These are phyloP conservation scores for Thamnaconus septentrionalis DNA, from an alignment of 2,113 vertebrate species.

Conservation along the genomic window DNA sequence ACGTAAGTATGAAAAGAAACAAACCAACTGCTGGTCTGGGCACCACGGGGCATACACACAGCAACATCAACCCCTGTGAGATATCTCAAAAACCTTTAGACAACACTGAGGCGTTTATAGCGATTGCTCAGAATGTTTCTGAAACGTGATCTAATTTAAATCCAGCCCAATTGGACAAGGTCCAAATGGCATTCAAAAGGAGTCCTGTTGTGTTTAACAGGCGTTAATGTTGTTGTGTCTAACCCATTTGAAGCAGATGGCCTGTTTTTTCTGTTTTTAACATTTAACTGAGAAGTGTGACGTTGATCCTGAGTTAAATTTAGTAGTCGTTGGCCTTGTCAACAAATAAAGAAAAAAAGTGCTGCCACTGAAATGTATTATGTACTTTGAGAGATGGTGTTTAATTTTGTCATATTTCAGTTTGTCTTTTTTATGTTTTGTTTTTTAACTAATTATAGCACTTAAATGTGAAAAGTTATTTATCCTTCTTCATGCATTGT, in stretches of 20 bases:
- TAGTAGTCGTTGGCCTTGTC: constrained; percentile 47
- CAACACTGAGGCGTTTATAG: constrained; percentile 9
- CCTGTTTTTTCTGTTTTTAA: not conserved
- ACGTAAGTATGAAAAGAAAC: constrained; percentile 35
- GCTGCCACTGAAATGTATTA: constrained; percentile 24
- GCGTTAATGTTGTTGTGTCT: not conserved
- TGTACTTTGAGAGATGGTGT: no score
- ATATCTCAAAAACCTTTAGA: constrained; percentile 3
- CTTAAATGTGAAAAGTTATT: no score
- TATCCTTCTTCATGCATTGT: no score
- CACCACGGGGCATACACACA: constrained; percentile 26
- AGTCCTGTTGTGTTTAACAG: constrained; percentile 22
- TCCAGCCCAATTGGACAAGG: no score
- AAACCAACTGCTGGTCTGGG: constrained; percentile 1
- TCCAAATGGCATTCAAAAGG: no score
- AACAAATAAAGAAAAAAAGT: constrained; percentile 44
- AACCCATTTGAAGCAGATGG: no score
- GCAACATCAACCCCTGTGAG: constrained; percentile 34
- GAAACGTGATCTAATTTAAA: no score
- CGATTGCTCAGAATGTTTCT: no score
- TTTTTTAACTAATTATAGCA: no score
- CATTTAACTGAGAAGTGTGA: constrained; percentile 31
- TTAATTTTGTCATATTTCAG: no score
- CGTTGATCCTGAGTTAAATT: constrained; percentile 34
- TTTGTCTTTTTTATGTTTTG: no score